phyloP scores from a whole-genome alignment of 1,140 invertebrate genomes.

The Panagrolaimus sp. region DNA sequence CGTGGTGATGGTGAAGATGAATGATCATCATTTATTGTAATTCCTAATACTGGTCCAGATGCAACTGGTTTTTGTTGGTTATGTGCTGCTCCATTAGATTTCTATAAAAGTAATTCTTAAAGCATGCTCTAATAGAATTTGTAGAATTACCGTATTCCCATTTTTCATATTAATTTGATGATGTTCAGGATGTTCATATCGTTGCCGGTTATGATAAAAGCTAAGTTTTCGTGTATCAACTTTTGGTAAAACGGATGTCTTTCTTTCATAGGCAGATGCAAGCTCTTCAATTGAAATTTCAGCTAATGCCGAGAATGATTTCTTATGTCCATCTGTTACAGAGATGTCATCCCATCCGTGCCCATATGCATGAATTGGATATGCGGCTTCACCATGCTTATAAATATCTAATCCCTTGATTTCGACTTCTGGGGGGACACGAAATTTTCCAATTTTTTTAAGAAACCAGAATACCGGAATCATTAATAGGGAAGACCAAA shows the following conservation, averaged over 20 bases:
- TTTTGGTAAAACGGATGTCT: background rate
- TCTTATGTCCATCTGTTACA: background rate
- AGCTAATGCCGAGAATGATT: no score
- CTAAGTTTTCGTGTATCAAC: background rate
- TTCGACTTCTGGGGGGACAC: slow-evolving; percentile 62
- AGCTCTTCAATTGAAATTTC: slow-evolving; percentile 12
- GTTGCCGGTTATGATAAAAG: slow-evolving; percentile 1
- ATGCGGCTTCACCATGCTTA: slow-evolving; percentile 62
- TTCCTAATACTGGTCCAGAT: no score
- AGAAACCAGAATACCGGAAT: slow-evolving; percentile 61
- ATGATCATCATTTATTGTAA: no score
- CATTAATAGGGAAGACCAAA: slow-evolving; percentile 60
- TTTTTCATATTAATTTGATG: background rate
- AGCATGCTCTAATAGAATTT: no score
- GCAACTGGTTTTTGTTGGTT: no score
- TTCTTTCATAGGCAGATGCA: slow-evolving; percentile 7
- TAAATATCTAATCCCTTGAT: slow-evolving; percentile 61
- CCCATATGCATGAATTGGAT: slow-evolving; percentile 60
- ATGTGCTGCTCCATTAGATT: no score
- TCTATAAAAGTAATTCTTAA: no score
- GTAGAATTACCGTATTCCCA: background rate
- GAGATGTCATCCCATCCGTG: slow-evolving; percentile 45
- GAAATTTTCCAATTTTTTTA: slow-evolving; percentile 58
- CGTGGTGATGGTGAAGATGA: no score
- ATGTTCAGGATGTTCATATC: background rate